A percentile compares a stretch with the other conserved stretches of the same genome.
These are phyloP conservation scores for Phaethon lepturus DNA, from an alignment of 2,113 vertebrate genomes.

Conservation along the genomic window DNA sequence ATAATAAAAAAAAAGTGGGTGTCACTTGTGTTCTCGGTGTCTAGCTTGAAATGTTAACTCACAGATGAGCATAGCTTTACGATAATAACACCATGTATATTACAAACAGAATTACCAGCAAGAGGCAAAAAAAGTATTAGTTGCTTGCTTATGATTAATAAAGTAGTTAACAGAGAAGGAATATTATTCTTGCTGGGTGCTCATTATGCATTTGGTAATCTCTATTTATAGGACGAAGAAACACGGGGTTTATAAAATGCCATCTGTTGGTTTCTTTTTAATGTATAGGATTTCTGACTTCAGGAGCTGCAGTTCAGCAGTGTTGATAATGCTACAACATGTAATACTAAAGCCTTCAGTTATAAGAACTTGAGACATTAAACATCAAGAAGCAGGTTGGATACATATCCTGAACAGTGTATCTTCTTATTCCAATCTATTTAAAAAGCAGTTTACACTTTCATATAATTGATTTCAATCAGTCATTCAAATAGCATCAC, in stretches of 20 bases:
- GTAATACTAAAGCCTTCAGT: background rate
- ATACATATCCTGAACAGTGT: background rate
- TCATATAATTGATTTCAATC: background rate
- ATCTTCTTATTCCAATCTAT: background rate
- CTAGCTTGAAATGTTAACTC: background rate
- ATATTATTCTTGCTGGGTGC: constrained; percentile 43
- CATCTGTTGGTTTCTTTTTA: constrained; percentile 57
- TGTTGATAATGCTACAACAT: background rate
- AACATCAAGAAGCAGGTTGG: background rate
- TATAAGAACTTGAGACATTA: background rate
- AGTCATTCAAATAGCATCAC: background rate
- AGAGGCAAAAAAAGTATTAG: background rate
- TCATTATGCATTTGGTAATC: constrained; percentile 45
- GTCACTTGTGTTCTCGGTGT: background rate
- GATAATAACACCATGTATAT: background rate
- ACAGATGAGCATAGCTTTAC: background rate
- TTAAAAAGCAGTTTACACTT: constrained; percentile 16
- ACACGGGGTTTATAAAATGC: constrained; percentile 50
- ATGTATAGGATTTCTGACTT: constrained; percentile 48
- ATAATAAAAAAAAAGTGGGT: background rate
- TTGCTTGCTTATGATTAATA: constrained; percentile 42
- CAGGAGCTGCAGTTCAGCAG: background rate
- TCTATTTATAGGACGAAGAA: constrained; percentile 63
- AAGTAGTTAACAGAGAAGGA: constrained; percentile 33
- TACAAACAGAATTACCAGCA: background rate